Conservation (phyloP, 1,140 invertebrate species). For the Yoshiicerus persimilis region DNA sequence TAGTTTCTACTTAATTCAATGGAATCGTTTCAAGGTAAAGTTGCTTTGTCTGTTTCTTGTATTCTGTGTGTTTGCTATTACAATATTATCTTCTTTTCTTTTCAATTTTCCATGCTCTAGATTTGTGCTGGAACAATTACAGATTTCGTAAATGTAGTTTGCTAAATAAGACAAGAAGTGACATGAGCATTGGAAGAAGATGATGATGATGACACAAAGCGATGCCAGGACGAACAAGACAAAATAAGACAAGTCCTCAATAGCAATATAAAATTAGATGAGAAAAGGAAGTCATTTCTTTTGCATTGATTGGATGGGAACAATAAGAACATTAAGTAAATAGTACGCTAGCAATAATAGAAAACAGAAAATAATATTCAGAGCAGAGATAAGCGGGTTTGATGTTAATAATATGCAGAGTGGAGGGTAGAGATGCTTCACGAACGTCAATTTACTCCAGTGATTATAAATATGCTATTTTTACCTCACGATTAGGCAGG, state of each 20-base stretch:
- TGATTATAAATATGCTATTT: neutral
- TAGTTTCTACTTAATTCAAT: neutral
- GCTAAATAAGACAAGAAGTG: too few species aligned
- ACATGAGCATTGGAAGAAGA: too few species aligned
- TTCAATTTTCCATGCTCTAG: neutral
- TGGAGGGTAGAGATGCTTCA: neutral
- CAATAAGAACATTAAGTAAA: neutral
- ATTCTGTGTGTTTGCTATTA: neutral
- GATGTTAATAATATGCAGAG: neutral
- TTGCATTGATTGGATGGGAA: neutral
- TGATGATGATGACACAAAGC: too few species aligned
- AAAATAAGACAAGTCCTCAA: neutral
- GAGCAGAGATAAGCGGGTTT: neutral
- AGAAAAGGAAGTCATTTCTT: slow-evolving; percentile 6
- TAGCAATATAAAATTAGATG: neutral
- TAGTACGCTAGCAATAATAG: neutral
- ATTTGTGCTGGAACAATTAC: too few species aligned
- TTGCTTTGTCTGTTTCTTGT: neutral
- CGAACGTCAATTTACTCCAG: neutral
- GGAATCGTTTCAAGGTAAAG: neutral
- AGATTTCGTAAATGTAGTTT: too few species aligned
- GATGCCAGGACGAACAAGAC: neutral
- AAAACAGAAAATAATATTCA: neutral
- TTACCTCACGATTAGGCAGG: neutral
- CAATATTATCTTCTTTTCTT: neutral